A percentile compares a stretch with the other conserved stretches of the same genome.
phyloP scores from a whole-genome alignment of 2,113 vertebrate species.

The Illadopsis cleaveri region DNA sequence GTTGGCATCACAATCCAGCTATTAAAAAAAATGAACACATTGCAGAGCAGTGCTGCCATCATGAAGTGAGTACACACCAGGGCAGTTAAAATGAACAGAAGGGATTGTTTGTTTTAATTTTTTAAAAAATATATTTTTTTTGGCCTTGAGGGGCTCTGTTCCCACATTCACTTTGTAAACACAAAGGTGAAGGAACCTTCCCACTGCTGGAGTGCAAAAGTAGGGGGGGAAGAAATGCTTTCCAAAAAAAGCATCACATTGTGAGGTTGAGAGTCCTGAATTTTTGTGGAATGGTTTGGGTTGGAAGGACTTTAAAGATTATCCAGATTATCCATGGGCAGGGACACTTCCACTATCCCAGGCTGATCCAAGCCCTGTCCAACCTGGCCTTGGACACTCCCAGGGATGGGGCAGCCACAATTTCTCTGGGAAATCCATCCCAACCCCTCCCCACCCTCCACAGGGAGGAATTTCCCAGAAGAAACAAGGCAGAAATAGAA shows the following conservation, averaged over 20 bases:
- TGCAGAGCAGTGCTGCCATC: background rate
- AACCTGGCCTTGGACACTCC: background rate
- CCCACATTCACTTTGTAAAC: background rate
- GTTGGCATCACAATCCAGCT: background rate
- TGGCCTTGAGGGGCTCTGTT: background rate
- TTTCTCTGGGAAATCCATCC: background rate
- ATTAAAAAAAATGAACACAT: background rate
- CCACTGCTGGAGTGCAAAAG: background rate
- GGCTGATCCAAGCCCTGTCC: fast-evolving
- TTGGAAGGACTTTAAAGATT: background rate
- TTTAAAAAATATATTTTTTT: background rate
- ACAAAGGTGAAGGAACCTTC: background rate
- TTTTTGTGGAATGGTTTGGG: background rate
- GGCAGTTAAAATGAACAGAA: background rate
- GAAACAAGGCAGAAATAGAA: background rate
- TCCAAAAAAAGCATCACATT: background rate
- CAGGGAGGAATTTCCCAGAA: background rate
- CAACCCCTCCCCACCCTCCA: background rate
- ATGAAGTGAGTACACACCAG: background rate
- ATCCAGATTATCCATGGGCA: background rate
- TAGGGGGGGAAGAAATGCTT: background rate
- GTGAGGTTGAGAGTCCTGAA: background rate
- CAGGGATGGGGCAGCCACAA: background rate
- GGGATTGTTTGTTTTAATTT: background rate
- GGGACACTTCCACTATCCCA: background rate